phyloP scores from a whole-genome alignment of 2,113 vertebrate species.

The Saccopteryx bilineata region DNA sequence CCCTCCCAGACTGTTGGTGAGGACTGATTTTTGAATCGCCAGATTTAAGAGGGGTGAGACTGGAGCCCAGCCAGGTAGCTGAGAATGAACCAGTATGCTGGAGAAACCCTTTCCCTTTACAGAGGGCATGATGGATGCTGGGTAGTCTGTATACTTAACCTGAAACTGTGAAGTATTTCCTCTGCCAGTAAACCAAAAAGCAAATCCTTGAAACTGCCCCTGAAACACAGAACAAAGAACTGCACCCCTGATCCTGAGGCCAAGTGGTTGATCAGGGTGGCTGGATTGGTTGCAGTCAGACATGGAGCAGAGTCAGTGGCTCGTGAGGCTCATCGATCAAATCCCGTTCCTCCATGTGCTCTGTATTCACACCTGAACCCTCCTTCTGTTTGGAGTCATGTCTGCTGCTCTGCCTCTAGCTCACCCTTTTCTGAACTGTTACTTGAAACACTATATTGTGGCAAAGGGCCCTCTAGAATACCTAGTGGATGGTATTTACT shows the following conservation, averaged over 20 bases:
- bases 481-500: constrained; percentile 36
- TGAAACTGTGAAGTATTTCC: constrained; percentile 83
- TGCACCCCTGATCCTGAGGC: background rate
- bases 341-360: background rate
- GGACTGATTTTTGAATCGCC: background rate
- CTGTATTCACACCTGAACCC: background rate
- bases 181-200: constrained; percentile 82
- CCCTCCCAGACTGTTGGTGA: background rate
- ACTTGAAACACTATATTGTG: constrained; percentile 64
- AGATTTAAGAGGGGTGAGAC: background rate
- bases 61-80: background rate
- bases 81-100: background rate
- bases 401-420: constrained; percentile 34
- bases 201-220: constrained; percentile 70
- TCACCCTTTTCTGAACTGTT: constrained; percentile 43
- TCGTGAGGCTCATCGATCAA: constrained; percentile 36
- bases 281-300: constrained; percentile 11
- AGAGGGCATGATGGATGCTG: constrained; percentile 58
- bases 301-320: constrained; percentile 62
- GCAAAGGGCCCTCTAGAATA: background rate
- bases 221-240: constrained; percentile 67
- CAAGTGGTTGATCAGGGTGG: constrained; percentile 25
- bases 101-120: constrained; percentile 66
- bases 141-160: constrained; percentile 71
- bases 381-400: background rate